phyloP scores from a whole-genome alignment of 2,888 invertebrate species.

The Exocentrus adspersus region DNA sequence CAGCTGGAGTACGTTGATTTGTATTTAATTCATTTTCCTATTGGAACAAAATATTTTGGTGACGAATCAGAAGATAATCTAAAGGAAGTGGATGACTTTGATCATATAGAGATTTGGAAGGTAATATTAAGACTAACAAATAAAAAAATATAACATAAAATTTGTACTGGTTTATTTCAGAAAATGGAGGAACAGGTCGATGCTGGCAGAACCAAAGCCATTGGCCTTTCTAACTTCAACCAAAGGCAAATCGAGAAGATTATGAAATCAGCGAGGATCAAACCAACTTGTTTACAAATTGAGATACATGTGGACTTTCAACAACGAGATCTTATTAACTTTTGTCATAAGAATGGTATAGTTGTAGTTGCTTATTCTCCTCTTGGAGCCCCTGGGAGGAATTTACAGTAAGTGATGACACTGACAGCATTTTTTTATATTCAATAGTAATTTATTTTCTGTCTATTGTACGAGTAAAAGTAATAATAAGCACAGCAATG shows the following conservation, averaged over 20 bases:
- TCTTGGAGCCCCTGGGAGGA: constrained; percentile 66
- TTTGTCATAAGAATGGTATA: constrained; percentile 35
- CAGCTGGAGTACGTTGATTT: constrained; percentile 50
- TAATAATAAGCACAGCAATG: too few species aligned
- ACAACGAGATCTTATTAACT: constrained; percentile 61
- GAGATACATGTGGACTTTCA: constrained; percentile 68
- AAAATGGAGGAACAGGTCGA: constrained; percentile 73
- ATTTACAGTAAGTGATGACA: constrained; percentile 33
- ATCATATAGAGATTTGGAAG: constrained; percentile 46
- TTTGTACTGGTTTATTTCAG: constrained; percentile 30
- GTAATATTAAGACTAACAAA: constrained; percentile 28
- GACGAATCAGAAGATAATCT: background rate
- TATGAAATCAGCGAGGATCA: constrained; percentile 61
- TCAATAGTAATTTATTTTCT: too few species aligned
- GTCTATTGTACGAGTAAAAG: too few species aligned
- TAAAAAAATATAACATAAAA: background rate
- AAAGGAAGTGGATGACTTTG: constrained; percentile 25
- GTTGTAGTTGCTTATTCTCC: constrained; percentile 60
- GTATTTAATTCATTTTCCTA: constrained; percentile 50
- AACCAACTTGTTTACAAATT: constrained; percentile 72
- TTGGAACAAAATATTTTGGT: constrained; percentile 36
- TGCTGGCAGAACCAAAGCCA: constrained; percentile 76
- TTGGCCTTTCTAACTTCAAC: constrained; percentile 74
- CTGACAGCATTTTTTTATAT: background rate
- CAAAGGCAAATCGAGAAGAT: constrained; percentile 30